Base-by-base conservation (phyloP, 2,797 vertebrate species). In the Enteromius thamalakanensis region DNA sequence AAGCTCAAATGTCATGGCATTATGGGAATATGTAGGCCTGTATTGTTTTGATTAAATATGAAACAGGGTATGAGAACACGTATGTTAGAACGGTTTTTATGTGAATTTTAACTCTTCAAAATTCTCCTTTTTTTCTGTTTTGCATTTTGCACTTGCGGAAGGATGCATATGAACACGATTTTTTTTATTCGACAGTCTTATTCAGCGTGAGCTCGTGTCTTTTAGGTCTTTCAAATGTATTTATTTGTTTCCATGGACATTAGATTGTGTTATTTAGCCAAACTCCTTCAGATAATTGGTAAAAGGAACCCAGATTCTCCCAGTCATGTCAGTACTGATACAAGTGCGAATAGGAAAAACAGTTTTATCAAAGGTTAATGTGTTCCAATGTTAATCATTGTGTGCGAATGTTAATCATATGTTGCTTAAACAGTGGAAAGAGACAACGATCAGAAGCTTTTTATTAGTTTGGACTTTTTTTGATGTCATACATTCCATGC, bases 21-120 rank as follows among this genome's bases (percentile, higher is more conserved):
- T 5, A 69, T 76, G 79, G 60, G 47, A 37, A 79, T 53, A 67
- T 45, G n/a, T 76, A 76, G 34, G 15, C 32, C 23, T 69, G 23
- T 55, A 26, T 79, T 74, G 62, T 96, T 96, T 94, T 92, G 95
- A 94, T 93, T 93, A 96, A 96, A 94, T 95, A 17, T 95, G 96
- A 96, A 97, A 98, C 97, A 99, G 97, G 97, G 97, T 99, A 98
- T 97, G 96, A 96, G 95, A 96, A 96, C 95, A 96, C 47, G 94
- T 34, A 94, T 34, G 17, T 65, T 65, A 34, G 29, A 34, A 34
- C 15, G 17, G 91, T 94, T 90, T 95, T 93, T 95, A 90, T 97
- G 97, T 97, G 96, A 98, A 97, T 95, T 94, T 97, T 95, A 96
- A 92, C 90, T 94, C 95, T 92, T 93, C 91, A 96, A 96, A 97